Conservation (phyloP, 2,113 vertebrate genomes). For the Onychostoma macrolepis region DNA sequence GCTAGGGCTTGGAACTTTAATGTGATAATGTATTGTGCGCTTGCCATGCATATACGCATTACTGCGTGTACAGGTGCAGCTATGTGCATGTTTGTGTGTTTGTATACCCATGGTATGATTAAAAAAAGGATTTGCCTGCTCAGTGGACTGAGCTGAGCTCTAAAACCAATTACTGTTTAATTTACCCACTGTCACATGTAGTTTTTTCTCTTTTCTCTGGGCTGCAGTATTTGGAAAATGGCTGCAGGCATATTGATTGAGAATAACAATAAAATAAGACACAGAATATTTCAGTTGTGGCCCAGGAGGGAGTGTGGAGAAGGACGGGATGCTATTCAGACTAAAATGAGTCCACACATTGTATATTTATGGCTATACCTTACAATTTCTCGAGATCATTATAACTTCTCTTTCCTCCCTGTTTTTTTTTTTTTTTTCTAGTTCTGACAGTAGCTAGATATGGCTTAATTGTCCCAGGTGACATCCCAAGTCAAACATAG, state of each 20-base stretch:
- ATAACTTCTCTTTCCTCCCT: neutral
- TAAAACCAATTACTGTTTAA: conserved; percentile 70
- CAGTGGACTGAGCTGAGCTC: conserved; percentile 58
- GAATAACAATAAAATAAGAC: conserved; percentile 58
- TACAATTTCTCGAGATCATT: neutral
- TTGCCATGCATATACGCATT: neutral
- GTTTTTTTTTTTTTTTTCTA: neutral
- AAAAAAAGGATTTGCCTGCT: conserved; percentile 66
- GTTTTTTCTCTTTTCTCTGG: conserved; percentile 61
- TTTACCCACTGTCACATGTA: conserved; percentile 70
- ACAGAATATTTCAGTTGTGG: conserved; percentile 19
- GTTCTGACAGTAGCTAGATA: neutral
- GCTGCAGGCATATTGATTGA: conserved; percentile 65
- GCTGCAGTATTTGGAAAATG: conserved; percentile 56
- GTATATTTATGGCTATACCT: neutral
- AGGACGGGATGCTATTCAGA: neutral
- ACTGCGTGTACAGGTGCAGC: neutral
- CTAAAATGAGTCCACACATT: neutral
- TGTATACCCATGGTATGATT: conserved; percentile 33
- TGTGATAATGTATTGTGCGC: neutral
- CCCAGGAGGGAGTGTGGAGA: neutral
- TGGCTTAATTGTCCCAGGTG: conserved; percentile 15
- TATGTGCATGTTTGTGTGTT: conserved; percentile 4
- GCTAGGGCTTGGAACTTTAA: neutral
- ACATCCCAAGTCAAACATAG: conserved; percentile 21